These are phyloP conservation scores for Tyrannus savana DNA, from an alignment of 2,113 vertebrate species.

Conservation along the genomic window DNA sequence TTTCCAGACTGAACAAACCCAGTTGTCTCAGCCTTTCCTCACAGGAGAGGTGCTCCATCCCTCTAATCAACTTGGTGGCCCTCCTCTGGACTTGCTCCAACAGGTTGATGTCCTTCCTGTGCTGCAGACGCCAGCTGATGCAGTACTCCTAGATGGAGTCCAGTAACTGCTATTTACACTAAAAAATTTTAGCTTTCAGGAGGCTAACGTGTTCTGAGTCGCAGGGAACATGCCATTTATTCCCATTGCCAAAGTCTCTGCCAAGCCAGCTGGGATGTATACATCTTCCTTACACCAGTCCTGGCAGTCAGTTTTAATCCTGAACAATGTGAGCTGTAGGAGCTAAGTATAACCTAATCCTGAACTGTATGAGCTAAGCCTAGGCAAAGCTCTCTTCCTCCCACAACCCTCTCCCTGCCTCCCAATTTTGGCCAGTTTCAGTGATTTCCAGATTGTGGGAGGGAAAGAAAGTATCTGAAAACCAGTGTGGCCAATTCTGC, in stretches of 20 bases:
- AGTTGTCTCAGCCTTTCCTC: not conserved
- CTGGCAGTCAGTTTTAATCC: not conserved
- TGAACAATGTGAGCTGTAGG: not conserved
- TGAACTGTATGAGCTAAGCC: not conserved
- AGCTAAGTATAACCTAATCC: not conserved
- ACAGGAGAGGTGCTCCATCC: not conserved
- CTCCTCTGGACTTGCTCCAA: not conserved
- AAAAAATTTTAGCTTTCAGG: not conserved
- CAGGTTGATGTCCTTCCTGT: not conserved
- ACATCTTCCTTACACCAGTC: not conserved
- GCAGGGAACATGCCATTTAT: not conserved
- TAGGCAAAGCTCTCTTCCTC: not conserved
- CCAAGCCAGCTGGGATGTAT: not conserved
- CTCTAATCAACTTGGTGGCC: not conserved
- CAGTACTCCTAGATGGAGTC: not conserved
- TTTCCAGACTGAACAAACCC: not conserved
- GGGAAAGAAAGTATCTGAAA: not conserved
- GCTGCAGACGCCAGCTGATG: not conserved
- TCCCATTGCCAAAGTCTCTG: not conserved
- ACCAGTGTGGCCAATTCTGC: not conserved
- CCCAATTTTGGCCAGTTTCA: not conserved
- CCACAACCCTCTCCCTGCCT: not conserved
- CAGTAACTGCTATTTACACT: not conserved
- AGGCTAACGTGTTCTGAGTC: not conserved
- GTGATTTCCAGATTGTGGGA: not conserved